Percentiles rank a stretch among this genome's conserved stretches.
Evolutionary conservation across 2,888 invertebrate species (phyloP).

Genomic region (Thumatha senex): DNA sequence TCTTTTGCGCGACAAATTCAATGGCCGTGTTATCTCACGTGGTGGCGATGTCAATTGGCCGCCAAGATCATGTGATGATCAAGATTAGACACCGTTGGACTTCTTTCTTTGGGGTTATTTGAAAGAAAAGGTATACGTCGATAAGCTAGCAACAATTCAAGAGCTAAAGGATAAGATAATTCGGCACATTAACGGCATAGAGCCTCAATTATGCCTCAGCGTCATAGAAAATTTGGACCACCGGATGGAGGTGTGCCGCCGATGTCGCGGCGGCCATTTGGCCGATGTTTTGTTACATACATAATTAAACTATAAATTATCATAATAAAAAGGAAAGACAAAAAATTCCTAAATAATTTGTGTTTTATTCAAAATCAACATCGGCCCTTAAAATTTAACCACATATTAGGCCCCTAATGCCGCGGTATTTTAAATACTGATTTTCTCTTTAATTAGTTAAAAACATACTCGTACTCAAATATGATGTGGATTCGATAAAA

Average conservation of each 20-base stretch:
- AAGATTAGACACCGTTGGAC: no score
- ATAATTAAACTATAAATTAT: conserved; percentile 3
- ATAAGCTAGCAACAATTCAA: conserved; percentile 21
- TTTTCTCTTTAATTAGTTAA: no score
- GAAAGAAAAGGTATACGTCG: conserved; percentile 8
- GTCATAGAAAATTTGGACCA: conserved; percentile 16
- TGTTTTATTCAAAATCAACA: no score
- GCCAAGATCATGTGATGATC: conserved; percentile 19
- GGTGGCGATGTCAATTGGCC: conserved; percentile 13
- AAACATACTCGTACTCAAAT: neutral
- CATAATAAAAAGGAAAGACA: no score
- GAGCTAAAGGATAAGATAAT: conserved; percentile 14
- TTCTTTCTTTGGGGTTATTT: conserved; percentile 18
- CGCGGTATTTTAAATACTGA: no score
- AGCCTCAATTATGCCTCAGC: no score
- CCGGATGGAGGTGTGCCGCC: conserved; percentile 15
- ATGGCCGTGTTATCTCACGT: conserved; percentile 8
- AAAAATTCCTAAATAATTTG: no score
- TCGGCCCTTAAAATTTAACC: no score
- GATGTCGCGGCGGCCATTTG: conserved; percentile 14
- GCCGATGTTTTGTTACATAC: conserved; percentile 11
- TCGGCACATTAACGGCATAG: conserved; percentile 19
- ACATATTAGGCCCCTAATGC: no score
- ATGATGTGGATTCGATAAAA: no score
- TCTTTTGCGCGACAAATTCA: neutral